phyloP scores from a whole-genome alignment of 2,888 invertebrate genomes.

The Elmis aenea region DNA sequence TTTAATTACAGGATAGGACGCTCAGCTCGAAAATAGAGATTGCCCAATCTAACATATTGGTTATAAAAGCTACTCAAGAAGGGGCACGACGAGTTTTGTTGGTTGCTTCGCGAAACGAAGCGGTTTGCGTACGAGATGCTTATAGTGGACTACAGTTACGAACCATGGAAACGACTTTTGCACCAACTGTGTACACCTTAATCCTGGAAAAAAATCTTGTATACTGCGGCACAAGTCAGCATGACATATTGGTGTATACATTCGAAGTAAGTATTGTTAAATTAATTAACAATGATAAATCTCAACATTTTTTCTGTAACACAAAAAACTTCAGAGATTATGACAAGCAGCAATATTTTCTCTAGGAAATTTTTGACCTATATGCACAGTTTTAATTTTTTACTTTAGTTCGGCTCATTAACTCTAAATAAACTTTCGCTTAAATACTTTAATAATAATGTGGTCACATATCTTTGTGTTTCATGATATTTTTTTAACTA shows the following conservation, averaged over 20 bases:
- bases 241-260: constrained; percentile 68
- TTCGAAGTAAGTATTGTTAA: constrained; percentile 67
- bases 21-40: constrained; percentile 24
- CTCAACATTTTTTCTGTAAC: no score
- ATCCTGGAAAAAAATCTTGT: constrained; percentile 63
- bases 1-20: no score
- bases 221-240: constrained; percentile 72
- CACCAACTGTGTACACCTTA: constrained; percentile 64
- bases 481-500: background rate
- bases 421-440: no score
- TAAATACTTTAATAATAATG: no score
- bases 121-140: constrained; percentile 69
- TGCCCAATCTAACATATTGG: constrained; percentile 60
- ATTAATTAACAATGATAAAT: no score
- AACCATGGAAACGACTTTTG: constrained; percentile 55
- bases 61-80: constrained; percentile 67
- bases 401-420: no score
- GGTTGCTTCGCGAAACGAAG: constrained; percentile 64
- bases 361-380: no score
- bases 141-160: constrained; percentile 63
- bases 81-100: constrained; percentile 66
- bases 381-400: no score
- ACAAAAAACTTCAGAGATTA: no score
- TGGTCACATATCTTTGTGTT: no score
- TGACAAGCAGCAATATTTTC: no score